Conservation (phyloP, 2,888 invertebrate genomes). For the Ariolimax columbianus region DNA sequence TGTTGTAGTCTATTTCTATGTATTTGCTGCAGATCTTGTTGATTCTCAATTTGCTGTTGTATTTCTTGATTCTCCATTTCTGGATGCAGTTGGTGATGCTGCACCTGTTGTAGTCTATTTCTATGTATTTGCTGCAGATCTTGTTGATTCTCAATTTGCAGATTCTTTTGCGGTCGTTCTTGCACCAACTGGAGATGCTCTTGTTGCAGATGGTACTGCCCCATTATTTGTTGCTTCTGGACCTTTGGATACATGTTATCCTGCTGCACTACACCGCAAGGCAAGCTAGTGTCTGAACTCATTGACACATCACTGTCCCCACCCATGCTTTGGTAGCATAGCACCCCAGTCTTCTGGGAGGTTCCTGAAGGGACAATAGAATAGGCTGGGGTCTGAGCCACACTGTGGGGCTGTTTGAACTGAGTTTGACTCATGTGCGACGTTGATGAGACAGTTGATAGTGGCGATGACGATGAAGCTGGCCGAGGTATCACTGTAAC, state of each 20-base stretch:
- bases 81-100: background rate
- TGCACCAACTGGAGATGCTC: background rate
- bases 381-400: background rate
- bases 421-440: background rate
- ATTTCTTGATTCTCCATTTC: background rate
- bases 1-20: background rate
- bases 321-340: background rate
- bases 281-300: background rate
- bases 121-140: background rate
- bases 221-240: background rate
- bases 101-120: background rate
- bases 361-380: background rate
- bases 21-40: background rate
- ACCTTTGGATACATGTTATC: background rate
- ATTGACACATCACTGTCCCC: constrained; percentile 37
- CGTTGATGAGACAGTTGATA: background rate
- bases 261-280: background rate
- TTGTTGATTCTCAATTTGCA: background rate
- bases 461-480: background rate
- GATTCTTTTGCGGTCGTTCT: background rate
- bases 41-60: constrained; percentile 2
- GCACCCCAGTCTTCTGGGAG: background rate
- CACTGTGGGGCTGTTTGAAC: constrained; percentile 5
- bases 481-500: background rate
- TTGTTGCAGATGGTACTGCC: background rate